Evolutionary conservation across 1,140 invertebrate species (phyloP), one percentile per base, ranked within the genome.

Genomic region (Zaprionus taronus): DNA sequence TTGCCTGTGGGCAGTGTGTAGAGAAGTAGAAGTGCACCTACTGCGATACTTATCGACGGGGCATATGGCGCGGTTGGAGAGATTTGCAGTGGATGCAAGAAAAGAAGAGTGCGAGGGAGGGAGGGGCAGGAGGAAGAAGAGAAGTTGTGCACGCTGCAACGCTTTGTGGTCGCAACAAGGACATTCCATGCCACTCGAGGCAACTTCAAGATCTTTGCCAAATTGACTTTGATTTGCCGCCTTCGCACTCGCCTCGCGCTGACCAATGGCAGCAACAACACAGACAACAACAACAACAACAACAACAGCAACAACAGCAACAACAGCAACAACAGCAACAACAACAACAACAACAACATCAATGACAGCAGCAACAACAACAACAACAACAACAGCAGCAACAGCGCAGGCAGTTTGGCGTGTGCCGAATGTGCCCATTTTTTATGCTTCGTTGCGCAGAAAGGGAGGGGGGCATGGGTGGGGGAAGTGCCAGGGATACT

Each of bases 401-500:
- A 34, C 31, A 34, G 9, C 34, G 24, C 72, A 75, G 68, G 72
- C 79, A 83, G 80, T 77, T 74, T 60, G 64, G 56, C 17, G 61
- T 36, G 57, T 41, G 62, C 62, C 60, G 79, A 65, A 67, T 84
- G 83, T 81, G 76, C 72, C 81, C 76, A 87, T 87, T 87, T 87
- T 90, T 79, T 79, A 79, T 81, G 84, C 71, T 81, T 69, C 78
- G 77, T 47, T 81, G 84, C 74, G 56, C 78, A 69, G 68, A 69
- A 80, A 53, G 9, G 2, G 3, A 12, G 7, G 17, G 44, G 20
- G 20, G 4, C 0, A 11, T 2, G 4, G 47, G 1, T 12, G 9
- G 34, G 14, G 6, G 12, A 5, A 24, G 22, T 1, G 20, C 26
- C 15, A 26, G 51, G 4, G 4, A 38, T 15, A 38, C 36, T 38